Base-by-base conservation (phyloP, 2,797 vertebrate species). In the Peromyscus nudipes region DNA sequence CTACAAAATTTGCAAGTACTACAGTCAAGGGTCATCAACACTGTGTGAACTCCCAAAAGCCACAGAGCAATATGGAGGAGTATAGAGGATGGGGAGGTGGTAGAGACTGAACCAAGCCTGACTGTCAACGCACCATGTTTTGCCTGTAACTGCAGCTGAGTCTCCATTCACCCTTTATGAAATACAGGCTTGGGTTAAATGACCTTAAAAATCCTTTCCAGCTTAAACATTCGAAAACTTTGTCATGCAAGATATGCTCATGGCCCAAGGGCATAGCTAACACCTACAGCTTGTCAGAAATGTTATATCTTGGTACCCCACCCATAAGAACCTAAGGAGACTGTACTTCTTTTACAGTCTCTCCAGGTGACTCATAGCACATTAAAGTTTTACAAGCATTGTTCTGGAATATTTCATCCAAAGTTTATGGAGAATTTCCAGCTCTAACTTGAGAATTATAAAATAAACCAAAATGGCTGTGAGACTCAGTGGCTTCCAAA, bases 391-490 rank as follows among this genome's bases (percentile, higher is more conserved):
- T 83, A 89, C 40, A 87, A 81, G 83, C 37, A 85, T 83, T 80
- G 27, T 93, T 91, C 46, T 57, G 80, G 86, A 93, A 89, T 91
- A 96, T 49, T 92, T 80, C 83, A 71, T 46, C 46, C 71, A 34
- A 49, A 46, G 6, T 84, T 94, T 76, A 94, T 69, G 71, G 34
- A 83, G 55, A 86, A 84, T 80, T 77, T 75, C 75, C 64, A 71
- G 55, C 46, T 89, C 83, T 80, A 91, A 91, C 27, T 79, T 77
- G 52, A 93, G 71, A 92, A 84, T 93, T 57, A 77, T 84, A 96
- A 87, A 96, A 94, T 31, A 89, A 81, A 94, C 31, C 75, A 90
- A 93, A 97, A 94, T 25, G 76, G 96, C 81, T 49, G 37, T 52
- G 37, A 96, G 37, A n/a, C 3, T 86, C 14, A 31, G 43, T 52